A percentile compares a stretch with the other conserved stretches of the same genome.
These are phyloP conservation scores for Drosophila setosimentum DNA, from an alignment of 2,888 invertebrate species.

Conservation along the genomic window DNA sequence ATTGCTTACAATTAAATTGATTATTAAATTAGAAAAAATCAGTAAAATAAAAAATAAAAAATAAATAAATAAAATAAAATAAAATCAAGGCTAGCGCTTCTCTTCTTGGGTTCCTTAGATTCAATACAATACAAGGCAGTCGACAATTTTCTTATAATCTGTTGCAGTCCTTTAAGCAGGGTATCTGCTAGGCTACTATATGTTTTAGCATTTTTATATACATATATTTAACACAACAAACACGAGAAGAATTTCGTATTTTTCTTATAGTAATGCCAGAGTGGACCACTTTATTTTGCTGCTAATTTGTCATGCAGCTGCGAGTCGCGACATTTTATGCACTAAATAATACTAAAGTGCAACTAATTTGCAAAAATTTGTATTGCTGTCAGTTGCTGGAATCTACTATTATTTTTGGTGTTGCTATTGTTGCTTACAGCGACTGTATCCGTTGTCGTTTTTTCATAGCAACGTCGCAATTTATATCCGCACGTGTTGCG, in stretches of 20 bases:
- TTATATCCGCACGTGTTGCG: conserved; percentile 67
- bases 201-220: conserved; percentile 15
- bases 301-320: conserved; percentile 71
- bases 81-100: too few species aligned
- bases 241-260: conserved; percentile 38
- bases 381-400: conserved; percentile 61
- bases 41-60: neutral
- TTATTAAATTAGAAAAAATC: neutral
- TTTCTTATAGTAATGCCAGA: conserved; percentile 35
- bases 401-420: conserved; percentile 7
- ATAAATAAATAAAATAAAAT: too few species aligned
- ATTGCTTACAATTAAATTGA: neutral
- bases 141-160: neutral
- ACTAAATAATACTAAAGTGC: conserved; percentile 74
- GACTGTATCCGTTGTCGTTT: conserved; percentile 13
- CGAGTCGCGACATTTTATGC: conserved; percentile 65
- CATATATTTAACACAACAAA: conserved; percentile 6
- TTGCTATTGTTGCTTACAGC: conserved; percentile 20
- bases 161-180: neutral
- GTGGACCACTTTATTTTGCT: conserved; percentile 66
- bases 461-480: conserved; percentile 48
- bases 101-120: neutral
- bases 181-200: neutral
- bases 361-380: conserved; percentile 70
- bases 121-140: neutral